phyloP scores from a whole-genome alignment of 2,113 vertebrate genomes.

The Nerophis lumbriciformis region DNA sequence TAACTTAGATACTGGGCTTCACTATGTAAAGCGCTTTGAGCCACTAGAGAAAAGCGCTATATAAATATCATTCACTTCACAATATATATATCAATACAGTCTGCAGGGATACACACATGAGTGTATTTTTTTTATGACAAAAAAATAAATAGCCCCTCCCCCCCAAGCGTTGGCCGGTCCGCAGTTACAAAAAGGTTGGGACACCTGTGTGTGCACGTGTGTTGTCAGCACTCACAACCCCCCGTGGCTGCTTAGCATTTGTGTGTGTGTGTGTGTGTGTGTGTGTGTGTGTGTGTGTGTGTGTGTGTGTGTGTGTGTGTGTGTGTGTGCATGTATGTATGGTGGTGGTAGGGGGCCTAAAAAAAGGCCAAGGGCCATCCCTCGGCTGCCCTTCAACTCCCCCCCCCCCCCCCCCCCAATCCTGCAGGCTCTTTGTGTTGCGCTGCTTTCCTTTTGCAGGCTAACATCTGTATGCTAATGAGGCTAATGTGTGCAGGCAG shows the following conservation, averaged over 20 bases:
- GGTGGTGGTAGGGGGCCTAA: conserved; percentile 31
- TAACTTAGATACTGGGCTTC: no score
- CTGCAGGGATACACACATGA: no score
- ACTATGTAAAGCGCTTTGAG: no score
- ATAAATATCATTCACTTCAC: no score
- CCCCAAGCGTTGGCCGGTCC: no score
- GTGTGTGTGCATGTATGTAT: conserved; percentile 13
- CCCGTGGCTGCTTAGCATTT: conserved; percentile 50
- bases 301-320: conserved; percentile 1
- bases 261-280: conserved; percentile 15
- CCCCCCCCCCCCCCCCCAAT: conserved; percentile 31
- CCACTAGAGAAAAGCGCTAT: no score
- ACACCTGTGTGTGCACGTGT: conserved; percentile 38
- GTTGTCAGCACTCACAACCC: conserved; percentile 41
- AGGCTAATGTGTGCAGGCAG: conserved; percentile 35
- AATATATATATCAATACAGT: no score
- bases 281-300: conserved; percentile 8
- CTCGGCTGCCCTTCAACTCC: conserved; percentile 33
- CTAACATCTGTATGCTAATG: conserved; percentile 78
- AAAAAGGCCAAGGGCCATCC: conserved; percentile 64
- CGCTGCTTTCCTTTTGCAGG: conserved; percentile 64
- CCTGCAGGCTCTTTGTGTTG: conserved; percentile 52
- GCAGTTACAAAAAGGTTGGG: no score
- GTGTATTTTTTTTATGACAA: no score
- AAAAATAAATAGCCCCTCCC: no score